Base-by-base conservation (phyloP, 2,888 invertebrate species). In the Caenorhabditis uteleia region DNA sequence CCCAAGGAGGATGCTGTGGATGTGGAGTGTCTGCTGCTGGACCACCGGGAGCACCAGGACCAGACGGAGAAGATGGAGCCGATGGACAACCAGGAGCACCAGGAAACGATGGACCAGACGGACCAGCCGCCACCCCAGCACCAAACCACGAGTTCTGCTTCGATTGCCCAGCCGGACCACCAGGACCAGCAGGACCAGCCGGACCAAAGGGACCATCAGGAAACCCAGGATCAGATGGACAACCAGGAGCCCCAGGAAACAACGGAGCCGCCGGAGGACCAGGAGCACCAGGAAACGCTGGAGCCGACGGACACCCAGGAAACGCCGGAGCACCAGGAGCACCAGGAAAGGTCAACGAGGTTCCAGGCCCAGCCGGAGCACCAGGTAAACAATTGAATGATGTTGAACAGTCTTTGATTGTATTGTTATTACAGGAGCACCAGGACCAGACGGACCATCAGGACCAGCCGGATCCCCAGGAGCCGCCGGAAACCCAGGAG, bases 41-140 rank as follows among this genome's bases (percentile, higher is more conserved):
- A 61, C 71, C 69, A 43, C 69, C 67, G 57, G 74, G 74, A 58
- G 58, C 61, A 14, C 74, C 74, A 48, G 74, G 70, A 50, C 54
- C 44, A 40, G 68, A 68, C 57, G 73, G 73, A 57, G 47, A 58
- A 23, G 73, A 70, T 66, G 74, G 74, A 69, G 45, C 44, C 33
- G 70, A 74, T 60, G 65, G 77, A 55, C 27, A 51, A 31, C 76
- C 73, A 44, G 77, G 78, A 53, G 50, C 53, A 25, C 73, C 70
- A 46, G 78, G 78, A 49, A 64, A 65, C 50, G 69, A 76, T 44
- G 78, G 78, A 51, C 75, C 74, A 55, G 74, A 76, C 57, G 78
- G 76, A 47, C 75, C 74, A 36, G 68, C 66, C 21, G 74, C 75
- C 60, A 72, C 70, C 31, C 71, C 74, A 47, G 73, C 77, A 39